Evolutionary conservation across 2,888 invertebrate species (phyloP).

Genomic region (Shargacucullia verbasci): DNA sequence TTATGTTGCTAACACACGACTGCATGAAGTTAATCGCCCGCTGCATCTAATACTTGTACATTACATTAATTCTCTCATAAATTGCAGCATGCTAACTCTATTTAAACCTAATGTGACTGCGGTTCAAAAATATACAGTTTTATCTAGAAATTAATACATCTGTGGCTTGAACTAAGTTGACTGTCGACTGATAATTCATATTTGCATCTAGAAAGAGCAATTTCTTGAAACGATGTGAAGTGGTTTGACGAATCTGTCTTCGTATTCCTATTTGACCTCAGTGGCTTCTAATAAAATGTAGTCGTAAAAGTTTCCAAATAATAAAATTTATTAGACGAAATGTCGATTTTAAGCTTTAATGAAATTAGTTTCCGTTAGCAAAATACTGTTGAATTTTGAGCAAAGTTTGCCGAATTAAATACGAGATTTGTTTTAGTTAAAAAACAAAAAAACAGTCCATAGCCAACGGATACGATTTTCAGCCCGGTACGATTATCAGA

Average conservation of each 20-base stretch:
- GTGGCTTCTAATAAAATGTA: conserved; percentile 24
- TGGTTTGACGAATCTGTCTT: conserved; percentile 50
- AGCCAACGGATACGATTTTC: neutral
- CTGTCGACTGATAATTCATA: conserved; percentile 48
- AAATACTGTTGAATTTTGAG: conserved; percentile 51
- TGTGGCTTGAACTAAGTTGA: conserved; percentile 29
- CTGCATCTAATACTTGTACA: conserved; percentile 27
- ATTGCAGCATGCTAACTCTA: conserved; percentile 24
- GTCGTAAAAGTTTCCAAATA: conserved; percentile 55
- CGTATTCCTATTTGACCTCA: conserved; percentile 47
- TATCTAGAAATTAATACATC: conserved; percentile 22
- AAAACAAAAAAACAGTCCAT: conserved; percentile 10
- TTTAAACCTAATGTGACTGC: conserved; percentile 27
- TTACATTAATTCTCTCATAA: conserved; percentile 42
- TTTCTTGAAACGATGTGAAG: conserved; percentile 57
- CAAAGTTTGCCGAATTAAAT: conserved; percentile 51
- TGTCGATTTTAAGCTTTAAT: conserved; percentile 53
- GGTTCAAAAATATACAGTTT: conserved; percentile 22
- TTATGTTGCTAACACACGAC: conserved; percentile 23
- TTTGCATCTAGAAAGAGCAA: conserved; percentile 64
- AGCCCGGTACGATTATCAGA: too few relatives aligned
- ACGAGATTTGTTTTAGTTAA: conserved; percentile 45
- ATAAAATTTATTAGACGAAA: conserved; percentile 54
- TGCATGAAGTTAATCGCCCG: conserved; percentile 38
- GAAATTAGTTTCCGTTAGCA: conserved; percentile 60